Evolutionary conservation across 1,140 invertebrate genomes (phyloP).

Genomic region (Drosophila insularis): DNA sequence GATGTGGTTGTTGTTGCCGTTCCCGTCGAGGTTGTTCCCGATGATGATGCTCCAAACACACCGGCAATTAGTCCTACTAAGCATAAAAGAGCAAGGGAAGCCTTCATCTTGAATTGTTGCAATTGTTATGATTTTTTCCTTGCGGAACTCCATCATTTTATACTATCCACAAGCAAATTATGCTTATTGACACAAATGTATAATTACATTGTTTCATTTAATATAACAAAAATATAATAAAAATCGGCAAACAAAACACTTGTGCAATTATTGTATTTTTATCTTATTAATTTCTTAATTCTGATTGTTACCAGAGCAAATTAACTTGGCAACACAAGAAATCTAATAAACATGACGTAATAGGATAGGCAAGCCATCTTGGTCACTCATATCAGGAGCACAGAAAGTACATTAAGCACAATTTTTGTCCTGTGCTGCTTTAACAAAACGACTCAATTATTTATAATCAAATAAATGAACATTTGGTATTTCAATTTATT

Average conservation of each 20-base stretch:
- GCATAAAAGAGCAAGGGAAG: background rate
- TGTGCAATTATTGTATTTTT: no score
- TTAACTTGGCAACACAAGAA: no score
- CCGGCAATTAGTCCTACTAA: background rate
- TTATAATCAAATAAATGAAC: no score
- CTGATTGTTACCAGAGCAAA: no score
- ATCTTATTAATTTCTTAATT: background rate
- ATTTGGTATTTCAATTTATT: no score
- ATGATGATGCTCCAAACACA: background rate
- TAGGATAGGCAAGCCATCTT: no score
- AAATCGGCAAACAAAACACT: background rate
- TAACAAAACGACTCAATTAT: no score
- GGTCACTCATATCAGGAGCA: no score
- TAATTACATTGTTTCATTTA: no score
- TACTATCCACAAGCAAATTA: background rate
- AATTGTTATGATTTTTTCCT: background rate
- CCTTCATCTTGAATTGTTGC: constrained; percentile 10
- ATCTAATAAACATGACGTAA: no score
- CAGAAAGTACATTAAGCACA: no score
- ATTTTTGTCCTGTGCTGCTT: no score
- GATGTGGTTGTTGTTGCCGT: background rate
- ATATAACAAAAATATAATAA: background rate
- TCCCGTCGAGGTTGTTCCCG: background rate
- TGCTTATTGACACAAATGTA: constrained; percentile 6
- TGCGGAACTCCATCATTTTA: background rate